These are phyloP conservation scores for Artemia sinica DNA, from an alignment of 2,888 invertebrate genomes.

Conservation along the genomic window DNA sequence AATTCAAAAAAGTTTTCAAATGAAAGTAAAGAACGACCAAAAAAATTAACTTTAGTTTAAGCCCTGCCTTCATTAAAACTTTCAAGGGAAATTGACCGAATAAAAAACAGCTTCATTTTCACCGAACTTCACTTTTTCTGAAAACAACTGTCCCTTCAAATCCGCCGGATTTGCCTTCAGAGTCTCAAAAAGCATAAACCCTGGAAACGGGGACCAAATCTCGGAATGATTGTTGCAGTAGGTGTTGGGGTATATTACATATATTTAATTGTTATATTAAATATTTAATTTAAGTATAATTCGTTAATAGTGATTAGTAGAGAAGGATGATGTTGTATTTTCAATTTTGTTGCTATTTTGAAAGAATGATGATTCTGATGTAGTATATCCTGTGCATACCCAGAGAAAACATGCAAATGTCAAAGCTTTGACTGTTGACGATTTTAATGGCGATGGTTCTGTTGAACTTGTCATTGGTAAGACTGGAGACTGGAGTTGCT, in stretches of 20 bases:
- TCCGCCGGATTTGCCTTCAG: too few species aligned
- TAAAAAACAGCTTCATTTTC: too few species aligned
- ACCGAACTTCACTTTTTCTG: too few species aligned
- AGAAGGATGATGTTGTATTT: constrained; percentile 53
- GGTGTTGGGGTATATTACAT: constrained; percentile 50
- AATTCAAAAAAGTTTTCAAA: too few species aligned
- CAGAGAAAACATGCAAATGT: constrained; percentile 53
- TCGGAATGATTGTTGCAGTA: constrained; percentile 47
- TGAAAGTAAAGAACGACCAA: too few species aligned
- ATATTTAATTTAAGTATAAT: too few species aligned
- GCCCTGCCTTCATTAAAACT: too few species aligned
- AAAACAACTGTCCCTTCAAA: too few species aligned
- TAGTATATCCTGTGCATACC: constrained; percentile 41
- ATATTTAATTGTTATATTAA: constrained; percentile 46
- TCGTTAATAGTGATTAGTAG: constrained; percentile 46
- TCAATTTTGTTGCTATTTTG: constrained; percentile 28
- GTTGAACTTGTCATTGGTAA: constrained; percentile 18
- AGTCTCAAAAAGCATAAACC: constrained; percentile 25
- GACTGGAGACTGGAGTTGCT: too few species aligned
- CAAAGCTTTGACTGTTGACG: constrained; percentile 38
- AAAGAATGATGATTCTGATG: constrained; percentile 27
- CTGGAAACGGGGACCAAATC: constrained; percentile 41
- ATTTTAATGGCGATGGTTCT: constrained; percentile 32
- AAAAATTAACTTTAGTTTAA: too few species aligned
- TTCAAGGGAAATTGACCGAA: too few species aligned